Base-by-base conservation (phyloP, 2,888 invertebrate species). In the Drosophila melanosoma region DNA sequence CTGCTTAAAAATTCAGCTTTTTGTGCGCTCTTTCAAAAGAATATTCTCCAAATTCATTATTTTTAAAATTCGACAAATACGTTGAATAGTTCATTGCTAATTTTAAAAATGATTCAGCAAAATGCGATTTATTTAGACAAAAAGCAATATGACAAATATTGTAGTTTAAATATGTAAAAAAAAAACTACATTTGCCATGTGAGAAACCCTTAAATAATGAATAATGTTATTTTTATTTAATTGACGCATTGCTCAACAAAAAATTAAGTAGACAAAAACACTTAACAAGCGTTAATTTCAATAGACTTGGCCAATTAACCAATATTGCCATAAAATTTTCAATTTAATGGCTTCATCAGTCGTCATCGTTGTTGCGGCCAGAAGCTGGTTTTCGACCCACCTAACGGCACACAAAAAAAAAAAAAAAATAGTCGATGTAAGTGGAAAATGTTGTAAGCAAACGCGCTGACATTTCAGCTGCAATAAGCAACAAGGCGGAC, bases 371-470 rank as follows among this genome's bases (percentile, higher is more conserved):
- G 59, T 57, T 8, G 48, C 36, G 15, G 63, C 67, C 67, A 64
- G 66, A 58, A 69, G 75, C 78, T 64, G 68, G 82, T 79, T 73
- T 69, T 35, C 64, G 29, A 45, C 86, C 77, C 82, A 68, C 80
- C 70, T 20, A 38, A 65, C 67, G 20, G 15, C 36, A 45, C 36
- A 45, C 48, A 35, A 56, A 60, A 54, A 59, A 38, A 60, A 54
- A 59, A 38, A 56, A 56, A 42, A 35, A 23, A 38, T 38, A 11
- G 36, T 23, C 23, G 15, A 42, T 61, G 60, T 83, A 87, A 87
- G 89, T 90, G 90, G 74, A 90, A 87, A 87, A 71, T 76, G 82
- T 76, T 90, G 90, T 90, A 80, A 88, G 88, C 83, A 78, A 89
- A 74, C 83, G 77, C 85, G 87, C 86, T 87, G 87, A 88, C 90